Evolutionary conservation across 2,888 invertebrate species (phyloP), one percentile per base, ranked within the genome.

Genomic region (Drosophila paranaensis): DNA sequence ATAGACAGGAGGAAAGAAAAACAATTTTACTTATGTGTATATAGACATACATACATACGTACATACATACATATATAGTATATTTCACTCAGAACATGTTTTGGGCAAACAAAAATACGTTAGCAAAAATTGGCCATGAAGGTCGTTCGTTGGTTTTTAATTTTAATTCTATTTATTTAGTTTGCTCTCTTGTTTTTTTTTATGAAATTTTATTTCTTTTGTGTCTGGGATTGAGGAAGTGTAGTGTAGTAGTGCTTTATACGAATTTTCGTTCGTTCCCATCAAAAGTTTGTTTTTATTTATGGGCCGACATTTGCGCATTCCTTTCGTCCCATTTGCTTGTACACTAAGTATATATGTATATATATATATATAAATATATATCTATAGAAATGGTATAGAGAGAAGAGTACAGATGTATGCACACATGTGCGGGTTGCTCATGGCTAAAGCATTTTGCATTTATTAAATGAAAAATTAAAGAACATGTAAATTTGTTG

Each of bases 301-400:
- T 86, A 86, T 86, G 88, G 80, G 80, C 70, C 74, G 80, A 84
- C 89, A 86, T 89, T 86, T 86, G 85, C 74, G 76, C 85, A 86
- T 89, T 89, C 89, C 76, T 78, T 74, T 64, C 60, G 60, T 64
- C 63, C 55, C 60, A 78, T 73, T 77, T 58, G 67, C 64, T 60
- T 51, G 62, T 60, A 48, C 53, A 46, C 40, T 60, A 37, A 58
- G 27, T 64, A 58, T 58, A 35, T 64, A 53, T 16, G 30, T 64
- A 58, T 16, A 45, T 33, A 10, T 27, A 27, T 27, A 27, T 27
- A 27, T 27, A 27, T 20, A 20, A 20, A 2, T 20, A 20, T 20
- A 20, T 20, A 20, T 20, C 1, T 20, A 20, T 20, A n/a, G 33
- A 30, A 56, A 70, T 33, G 43, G 20, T 56, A 43, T 56, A n/a